Conservation (phyloP, 2,888 invertebrate species). For the Clanis bilineata region DNA sequence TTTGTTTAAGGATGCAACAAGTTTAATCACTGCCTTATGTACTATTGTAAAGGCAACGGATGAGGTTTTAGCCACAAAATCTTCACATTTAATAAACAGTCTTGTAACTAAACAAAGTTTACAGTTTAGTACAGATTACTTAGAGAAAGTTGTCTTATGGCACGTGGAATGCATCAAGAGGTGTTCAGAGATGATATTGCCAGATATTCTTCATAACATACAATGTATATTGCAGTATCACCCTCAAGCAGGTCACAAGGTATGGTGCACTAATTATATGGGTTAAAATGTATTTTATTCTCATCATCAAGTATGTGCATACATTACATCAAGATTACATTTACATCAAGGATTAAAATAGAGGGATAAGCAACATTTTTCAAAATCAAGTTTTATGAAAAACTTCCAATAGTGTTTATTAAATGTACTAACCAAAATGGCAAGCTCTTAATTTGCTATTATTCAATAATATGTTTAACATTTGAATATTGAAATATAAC, state of each 20-base stretch:
- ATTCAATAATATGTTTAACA: no score
- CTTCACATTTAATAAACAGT: constrained; percentile 80
- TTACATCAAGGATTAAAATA: no score
- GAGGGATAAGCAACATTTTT: no score
- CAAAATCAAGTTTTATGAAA: no score
- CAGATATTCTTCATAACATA: constrained; percentile 69
- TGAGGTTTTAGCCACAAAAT: constrained; percentile 79
- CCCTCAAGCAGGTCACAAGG: constrained; percentile 54
- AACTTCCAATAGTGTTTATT: no score
- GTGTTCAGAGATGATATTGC: constrained; percentile 64
- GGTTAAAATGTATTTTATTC: no score
- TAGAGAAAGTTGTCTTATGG: constrained; percentile 67
- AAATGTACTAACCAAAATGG: no score
- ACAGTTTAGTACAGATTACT: constrained; percentile 50
- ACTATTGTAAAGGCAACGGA: constrained; percentile 70
- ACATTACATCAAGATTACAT: no score
- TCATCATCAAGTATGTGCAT: no score
- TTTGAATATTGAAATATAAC: no score
- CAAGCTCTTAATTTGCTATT: no score
- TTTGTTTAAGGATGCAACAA: constrained; percentile 60
- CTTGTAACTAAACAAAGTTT: constrained; percentile 80
- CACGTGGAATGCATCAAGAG: constrained; percentile 65
- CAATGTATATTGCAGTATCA: constrained; percentile 61
- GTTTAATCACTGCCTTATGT: constrained; percentile 58
- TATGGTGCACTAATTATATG: constrained; percentile 26